Base-by-base conservation (phyloP, 2,113 vertebrate genomes). In the Zonotrichia leucophrys region DNA sequence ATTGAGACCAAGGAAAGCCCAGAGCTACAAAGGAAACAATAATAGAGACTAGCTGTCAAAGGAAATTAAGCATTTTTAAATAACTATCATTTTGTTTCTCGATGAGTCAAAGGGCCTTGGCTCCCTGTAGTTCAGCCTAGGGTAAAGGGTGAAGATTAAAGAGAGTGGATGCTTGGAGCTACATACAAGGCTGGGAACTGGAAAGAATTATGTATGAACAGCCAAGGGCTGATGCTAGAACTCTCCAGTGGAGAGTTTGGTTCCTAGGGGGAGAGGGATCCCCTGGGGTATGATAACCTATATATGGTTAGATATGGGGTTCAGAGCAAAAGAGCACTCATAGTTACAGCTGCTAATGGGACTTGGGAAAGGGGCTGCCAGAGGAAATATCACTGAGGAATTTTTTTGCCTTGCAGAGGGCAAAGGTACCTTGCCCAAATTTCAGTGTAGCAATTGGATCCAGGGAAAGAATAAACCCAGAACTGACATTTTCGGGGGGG, bases 31-130 rank as follows among this genome's bases (percentile, higher is more conserved):
- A 84, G 22, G 12, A 80, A 79, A 85, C 47, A 70, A 67, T 2
- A 5, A 42, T 27, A 86, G 28, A 67, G 47, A 94, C 77, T 28
- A 69, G 28, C 67, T 92, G 63, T 83, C 83, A 91, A 83, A 91
- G 42, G 53, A 89, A 87, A 89, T 23, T 37, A 20, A 5, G 46
- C 4, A 19, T 66, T 90, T 90, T 68, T 5, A 64, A 56, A 69
- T 92, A 74, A 86, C 24, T 37, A 49, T 7, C 2, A 12, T 80
- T 80, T 94, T 86, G 24, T 49, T 90, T 92, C 79, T 67, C 31
- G 6, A 74, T 77, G 19, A 94, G 56, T 56, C 63, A 83, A 94
- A 88, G 37, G 53, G 7, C 59, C 15, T n/a, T 60, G n/a, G 5
- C 20, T 89, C 46, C 62, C 69, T 75, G 30, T 23, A n/a, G 67